These are phyloP conservation scores for Vimba vimba DNA, from an alignment of 2,113 vertebrate genomes.

Conservation along the genomic window DNA sequence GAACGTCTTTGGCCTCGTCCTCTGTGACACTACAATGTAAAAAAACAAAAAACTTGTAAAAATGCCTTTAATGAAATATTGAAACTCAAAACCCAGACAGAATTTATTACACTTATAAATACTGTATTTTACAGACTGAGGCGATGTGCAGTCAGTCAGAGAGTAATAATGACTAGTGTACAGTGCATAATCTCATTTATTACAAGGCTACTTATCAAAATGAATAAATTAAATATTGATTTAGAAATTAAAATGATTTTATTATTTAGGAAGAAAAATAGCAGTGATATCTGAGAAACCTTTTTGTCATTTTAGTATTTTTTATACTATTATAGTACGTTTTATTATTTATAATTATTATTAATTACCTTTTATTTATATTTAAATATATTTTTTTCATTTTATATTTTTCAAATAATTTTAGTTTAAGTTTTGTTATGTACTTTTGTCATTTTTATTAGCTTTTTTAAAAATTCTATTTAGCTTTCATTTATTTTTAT, in stretches of 20 bases:
- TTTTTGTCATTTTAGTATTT: not conserved
- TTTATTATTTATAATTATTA: not conserved
- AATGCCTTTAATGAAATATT: not conserved
- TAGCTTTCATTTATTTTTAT: not conserved
- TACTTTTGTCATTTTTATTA: too few species aligned
- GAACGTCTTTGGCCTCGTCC: slow-evolving; percentile 95
- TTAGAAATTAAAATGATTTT: not conserved
- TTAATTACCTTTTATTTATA: not conserved
- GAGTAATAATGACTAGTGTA: not conserved
- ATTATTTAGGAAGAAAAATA: not conserved
- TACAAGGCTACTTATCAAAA: not conserved
- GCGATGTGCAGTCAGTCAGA: not conserved
- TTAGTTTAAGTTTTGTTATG: too few species aligned
- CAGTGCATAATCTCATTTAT: not conserved
- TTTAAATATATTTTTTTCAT: too few species aligned
- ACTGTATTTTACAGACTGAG: not conserved
- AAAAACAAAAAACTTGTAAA: slow-evolving; percentile 30
- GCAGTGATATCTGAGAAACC: not conserved
- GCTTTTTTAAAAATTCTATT: too few species aligned
- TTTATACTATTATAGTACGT: not conserved
- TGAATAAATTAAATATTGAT: not conserved
- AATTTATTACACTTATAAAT: not conserved
- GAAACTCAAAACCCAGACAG: not conserved
- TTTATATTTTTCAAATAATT: too few species aligned
- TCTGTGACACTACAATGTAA: slow-evolving; percentile 85